phyloP scores from a whole-genome alignment of 2,113 vertebrate genomes.

The Amblyornis subalaris region DNA sequence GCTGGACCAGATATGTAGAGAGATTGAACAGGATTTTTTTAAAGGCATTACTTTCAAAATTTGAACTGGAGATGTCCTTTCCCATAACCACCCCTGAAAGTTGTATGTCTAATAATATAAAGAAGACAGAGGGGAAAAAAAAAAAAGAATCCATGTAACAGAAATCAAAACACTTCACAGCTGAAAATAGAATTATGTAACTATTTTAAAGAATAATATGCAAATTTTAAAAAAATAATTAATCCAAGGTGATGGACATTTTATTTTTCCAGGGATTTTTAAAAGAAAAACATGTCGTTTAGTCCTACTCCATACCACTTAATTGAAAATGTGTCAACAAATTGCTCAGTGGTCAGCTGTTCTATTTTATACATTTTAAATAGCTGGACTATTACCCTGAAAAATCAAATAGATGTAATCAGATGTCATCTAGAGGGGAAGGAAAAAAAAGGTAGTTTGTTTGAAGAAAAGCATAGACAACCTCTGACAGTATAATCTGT shows the following conservation, averaged over 20 bases:
- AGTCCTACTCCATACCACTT: not conserved
- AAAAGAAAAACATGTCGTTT: not conserved
- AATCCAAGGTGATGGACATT: not conserved
- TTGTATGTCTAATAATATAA: not conserved
- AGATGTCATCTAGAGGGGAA: not conserved
- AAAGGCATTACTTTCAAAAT: not conserved
- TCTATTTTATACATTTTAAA: not conserved
- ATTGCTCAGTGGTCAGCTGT: not conserved
- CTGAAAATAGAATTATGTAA: not conserved
- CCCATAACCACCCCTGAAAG: not conserved
- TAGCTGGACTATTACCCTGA: not conserved
- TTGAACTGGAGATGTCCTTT: not conserved
- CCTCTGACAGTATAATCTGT: not conserved
- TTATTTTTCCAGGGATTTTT: not conserved
- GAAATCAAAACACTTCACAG: not conserved
- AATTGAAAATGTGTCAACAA: not conserved
- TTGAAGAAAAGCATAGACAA: not conserved
- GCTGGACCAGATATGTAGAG: not conserved
- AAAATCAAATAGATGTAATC: not conserved
- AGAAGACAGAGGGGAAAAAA: not conserved
- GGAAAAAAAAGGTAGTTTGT: not conserved
- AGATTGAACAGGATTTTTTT: not conserved
- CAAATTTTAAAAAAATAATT: not conserved
- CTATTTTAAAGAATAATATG: not conserved
- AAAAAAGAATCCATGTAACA: not conserved